A percentile compares a stretch with the other conserved stretches of the same genome.
These are phyloP conservation scores for Luidia sarsii DNA, from an alignment of 53 echinoderm and acorn worm genomes.

Conservation along the genomic window DNA sequence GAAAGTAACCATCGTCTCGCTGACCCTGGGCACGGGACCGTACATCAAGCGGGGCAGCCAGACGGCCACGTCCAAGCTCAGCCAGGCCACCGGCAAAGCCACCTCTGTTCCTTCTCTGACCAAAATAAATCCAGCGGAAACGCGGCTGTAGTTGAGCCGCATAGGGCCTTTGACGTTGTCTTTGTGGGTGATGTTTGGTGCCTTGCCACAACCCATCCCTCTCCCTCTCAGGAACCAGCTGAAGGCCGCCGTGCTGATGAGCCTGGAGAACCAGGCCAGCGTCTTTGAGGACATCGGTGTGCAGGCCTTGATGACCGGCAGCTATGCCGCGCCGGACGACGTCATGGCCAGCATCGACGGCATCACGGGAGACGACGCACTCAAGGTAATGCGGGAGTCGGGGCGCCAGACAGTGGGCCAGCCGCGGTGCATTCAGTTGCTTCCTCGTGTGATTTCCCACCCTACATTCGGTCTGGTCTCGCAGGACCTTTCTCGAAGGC, in stretches of 20 bases:
- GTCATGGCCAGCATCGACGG: slow-evolving; percentile 68
- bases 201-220: too few species aligned
- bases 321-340: slow-evolving; percentile 49
- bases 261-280: slow-evolving; percentile 76
- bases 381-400: too few species aligned
- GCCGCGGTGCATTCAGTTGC: too few species aligned
- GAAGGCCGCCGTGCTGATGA: slow-evolving; percentile 81
- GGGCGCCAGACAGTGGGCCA: too few species aligned
- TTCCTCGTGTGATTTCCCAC: too few species aligned
- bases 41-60: slow-evolving; percentile 90
- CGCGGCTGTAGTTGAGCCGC: too few species aligned
- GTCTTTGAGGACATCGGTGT: slow-evolving; percentile 82
- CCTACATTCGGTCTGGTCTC: too few species aligned
- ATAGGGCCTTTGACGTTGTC: too few species aligned
- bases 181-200: too few species aligned
- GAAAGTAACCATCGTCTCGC: too few species aligned
- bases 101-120: slow-evolving; percentile 78
- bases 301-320: slow-evolving; percentile 69
- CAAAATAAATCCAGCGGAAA: too few species aligned
- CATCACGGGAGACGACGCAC: slow-evolving; percentile 79
- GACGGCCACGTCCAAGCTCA: slow-evolving; percentile 71
- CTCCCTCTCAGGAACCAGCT: slow-evolving; percentile 76
- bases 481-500: too few species aligned
- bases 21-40: slow-evolving; percentile 79
- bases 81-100: slow-evolving; percentile 72